phyloP scores from a whole-genome alignment of 2,888 invertebrate species.

The Tetropium fuscum region DNA sequence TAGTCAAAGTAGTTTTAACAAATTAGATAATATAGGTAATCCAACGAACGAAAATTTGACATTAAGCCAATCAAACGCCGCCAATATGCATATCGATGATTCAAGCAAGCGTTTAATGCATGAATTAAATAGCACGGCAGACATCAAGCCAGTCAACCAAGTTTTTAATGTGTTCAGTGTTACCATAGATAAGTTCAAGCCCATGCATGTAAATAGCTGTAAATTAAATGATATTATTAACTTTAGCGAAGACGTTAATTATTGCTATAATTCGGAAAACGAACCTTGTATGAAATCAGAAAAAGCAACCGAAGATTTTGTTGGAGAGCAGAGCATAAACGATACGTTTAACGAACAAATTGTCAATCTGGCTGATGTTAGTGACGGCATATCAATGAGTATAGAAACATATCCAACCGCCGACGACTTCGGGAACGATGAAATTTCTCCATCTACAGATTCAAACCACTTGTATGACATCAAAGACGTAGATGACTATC shows the following conservation, averaged over 20 bases:
- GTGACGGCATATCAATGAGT: constrained; percentile 5
- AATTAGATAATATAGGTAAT: constrained; percentile 9
- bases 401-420: not conserved
- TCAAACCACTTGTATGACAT: no score
- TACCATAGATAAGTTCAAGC: constrained; percentile 58
- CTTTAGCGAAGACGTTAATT: constrained; percentile 24
- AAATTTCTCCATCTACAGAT: not conserved
- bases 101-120: constrained; percentile 54
- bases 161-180: constrained; percentile 64
- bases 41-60: not conserved
- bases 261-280: not conserved
- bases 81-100: constrained; percentile 30
- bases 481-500: no score
- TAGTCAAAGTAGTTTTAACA: constrained; percentile 47
- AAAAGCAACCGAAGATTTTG: not conserved
- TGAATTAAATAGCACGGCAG: constrained; percentile 58
- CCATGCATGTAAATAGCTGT: constrained; percentile 43
- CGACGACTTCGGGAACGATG: not conserved
- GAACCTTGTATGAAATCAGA: not conserved
- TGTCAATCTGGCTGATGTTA: no score
- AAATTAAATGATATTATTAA: constrained; percentile 50
- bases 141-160: constrained; percentile 61
- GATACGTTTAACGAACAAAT: no score
- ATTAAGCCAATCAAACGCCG: constrained; percentile 2
- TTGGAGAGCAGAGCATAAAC: no score